phyloP scores from a whole-genome alignment of 2,888 invertebrate genomes.

The Apomyelois bistriatella region DNA sequence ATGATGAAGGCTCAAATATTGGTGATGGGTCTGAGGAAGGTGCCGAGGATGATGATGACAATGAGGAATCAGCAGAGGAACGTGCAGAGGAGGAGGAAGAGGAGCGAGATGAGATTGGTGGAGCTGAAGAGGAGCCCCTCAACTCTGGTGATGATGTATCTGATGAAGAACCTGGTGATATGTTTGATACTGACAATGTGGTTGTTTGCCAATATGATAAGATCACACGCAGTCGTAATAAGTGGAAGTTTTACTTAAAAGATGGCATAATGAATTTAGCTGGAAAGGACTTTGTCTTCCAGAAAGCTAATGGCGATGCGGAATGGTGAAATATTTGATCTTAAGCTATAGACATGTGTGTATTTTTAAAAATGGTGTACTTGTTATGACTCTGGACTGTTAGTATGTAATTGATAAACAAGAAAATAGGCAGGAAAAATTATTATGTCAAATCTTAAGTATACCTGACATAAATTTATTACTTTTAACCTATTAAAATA shows the following conservation, averaged over 20 bases:
- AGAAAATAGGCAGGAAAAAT: conserved; percentile 34
- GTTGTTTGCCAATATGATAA: conserved; percentile 99
- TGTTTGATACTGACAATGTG: conserved; percentile 99
- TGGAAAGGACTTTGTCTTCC: conserved; percentile 99
- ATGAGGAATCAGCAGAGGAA: conserved; percentile 87
- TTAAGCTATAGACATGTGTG: conserved; percentile 45
- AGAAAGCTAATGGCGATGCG: conserved; percentile 99
- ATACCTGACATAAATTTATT: conserved; percentile 9
- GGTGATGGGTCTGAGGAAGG: conserved; percentile 83
- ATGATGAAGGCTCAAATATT: conserved; percentile 85
- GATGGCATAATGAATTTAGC: conserved; percentile 99
- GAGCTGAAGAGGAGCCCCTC: conserved; percentile 90
- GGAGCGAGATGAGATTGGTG: conserved; percentile 84
- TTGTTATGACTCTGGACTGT: conserved; percentile 49
- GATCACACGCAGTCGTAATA: conserved; percentile 98
- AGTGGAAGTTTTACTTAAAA: conserved; percentile 99
- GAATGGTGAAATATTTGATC: conserved; percentile 89
- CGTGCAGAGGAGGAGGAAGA: conserved; percentile 83
- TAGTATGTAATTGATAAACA: conserved; percentile 36
- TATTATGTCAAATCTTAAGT: conserved; percentile 18
- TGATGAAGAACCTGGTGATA: conserved; percentile 95
- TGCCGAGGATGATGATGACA: conserved; percentile 85
- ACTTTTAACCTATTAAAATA: background rate
- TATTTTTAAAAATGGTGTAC: conserved; percentile 55
- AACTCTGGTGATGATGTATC: conserved; percentile 99